A percentile compares a stretch with the other conserved stretches of the same genome.
These are phyloP conservation scores for Dasyurus viverrinus DNA, from an alignment of 2,113 vertebrate species.

Conservation along the genomic window DNA sequence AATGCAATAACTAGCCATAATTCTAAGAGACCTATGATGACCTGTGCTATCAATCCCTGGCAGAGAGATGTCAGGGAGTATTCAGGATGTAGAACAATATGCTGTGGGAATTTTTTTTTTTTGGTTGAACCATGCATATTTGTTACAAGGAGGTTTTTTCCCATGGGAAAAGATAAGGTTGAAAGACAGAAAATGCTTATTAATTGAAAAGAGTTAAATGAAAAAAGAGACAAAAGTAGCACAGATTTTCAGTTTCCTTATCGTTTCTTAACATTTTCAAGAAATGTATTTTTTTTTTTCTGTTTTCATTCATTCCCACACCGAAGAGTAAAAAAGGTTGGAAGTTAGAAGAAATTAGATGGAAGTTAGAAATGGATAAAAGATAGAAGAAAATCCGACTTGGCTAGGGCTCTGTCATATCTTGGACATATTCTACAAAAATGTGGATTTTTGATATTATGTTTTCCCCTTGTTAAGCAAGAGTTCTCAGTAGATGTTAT, in stretches of 20 bases:
- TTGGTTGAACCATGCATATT: background rate
- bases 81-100: background rate
- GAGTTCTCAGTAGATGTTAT: background rate
- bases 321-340: background rate
- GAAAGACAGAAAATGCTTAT: background rate
- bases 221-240: background rate
- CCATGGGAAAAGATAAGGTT: background rate
- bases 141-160: background rate
- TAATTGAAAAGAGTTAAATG: background rate
- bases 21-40: background rate
- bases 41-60: background rate
- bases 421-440: background rate
- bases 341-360: no score
- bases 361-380: no score
- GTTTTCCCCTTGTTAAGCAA: background rate
- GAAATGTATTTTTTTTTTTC: background rate
- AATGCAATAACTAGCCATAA: background rate
- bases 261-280: background rate
- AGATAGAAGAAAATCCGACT: background rate
- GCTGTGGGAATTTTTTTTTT: background rate
- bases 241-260: background rate
- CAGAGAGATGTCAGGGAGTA: background rate
- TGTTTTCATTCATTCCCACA: background rate
- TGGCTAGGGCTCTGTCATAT: background rate
- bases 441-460: background rate